Evolutionary conservation across 2,797 vertebrate species (phyloP).

Genomic region (Syncerus caffer): DNA sequence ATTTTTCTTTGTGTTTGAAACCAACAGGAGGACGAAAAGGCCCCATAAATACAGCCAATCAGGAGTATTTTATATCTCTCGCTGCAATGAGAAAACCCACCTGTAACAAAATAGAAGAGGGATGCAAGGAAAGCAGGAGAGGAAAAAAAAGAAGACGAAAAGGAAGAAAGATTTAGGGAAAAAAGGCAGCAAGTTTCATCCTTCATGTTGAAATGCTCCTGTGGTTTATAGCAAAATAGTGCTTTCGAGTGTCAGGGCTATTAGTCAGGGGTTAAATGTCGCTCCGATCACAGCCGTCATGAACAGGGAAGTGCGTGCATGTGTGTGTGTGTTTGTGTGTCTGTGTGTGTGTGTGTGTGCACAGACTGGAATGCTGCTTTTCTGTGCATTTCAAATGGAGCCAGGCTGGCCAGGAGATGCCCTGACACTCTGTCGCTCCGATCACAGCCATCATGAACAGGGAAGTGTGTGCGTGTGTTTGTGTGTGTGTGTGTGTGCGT

Average conservation of each 20-base stretch:
- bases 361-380: slow-evolving; percentile 64
- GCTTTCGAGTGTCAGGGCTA: slow-evolving; percentile 70
- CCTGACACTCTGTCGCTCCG: slow-evolving; percentile 80
- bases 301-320: slow-evolving; percentile 53
- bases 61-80: slow-evolving; percentile 78
- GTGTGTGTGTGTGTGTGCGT: neutral
- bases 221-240: slow-evolving; percentile 43
- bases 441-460: slow-evolving; percentile 80
- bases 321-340: neutral
- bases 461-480: neutral
- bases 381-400: slow-evolving; percentile 83
- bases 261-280: slow-evolving; percentile 86
- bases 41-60: slow-evolving; percentile 80
- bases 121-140: slow-evolving; percentile 28
- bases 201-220: slow-evolving; percentile 68
- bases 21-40: slow-evolving; percentile 74
- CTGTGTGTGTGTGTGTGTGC: neutral
- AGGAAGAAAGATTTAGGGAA: slow-evolving; percentile 70
- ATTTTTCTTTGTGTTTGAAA: slow-evolving; percentile 84
- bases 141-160: neutral
- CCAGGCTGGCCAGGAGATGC: slow-evolving; percentile 84
- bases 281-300: slow-evolving; percentile 81
- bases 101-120: slow-evolving; percentile 77
- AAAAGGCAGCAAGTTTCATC: slow-evolving; percentile 70
- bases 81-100: slow-evolving; percentile 70